Evolutionary conservation across 2,797 vertebrate species (phyloP).

Genomic region (Platalea minor): DNA sequence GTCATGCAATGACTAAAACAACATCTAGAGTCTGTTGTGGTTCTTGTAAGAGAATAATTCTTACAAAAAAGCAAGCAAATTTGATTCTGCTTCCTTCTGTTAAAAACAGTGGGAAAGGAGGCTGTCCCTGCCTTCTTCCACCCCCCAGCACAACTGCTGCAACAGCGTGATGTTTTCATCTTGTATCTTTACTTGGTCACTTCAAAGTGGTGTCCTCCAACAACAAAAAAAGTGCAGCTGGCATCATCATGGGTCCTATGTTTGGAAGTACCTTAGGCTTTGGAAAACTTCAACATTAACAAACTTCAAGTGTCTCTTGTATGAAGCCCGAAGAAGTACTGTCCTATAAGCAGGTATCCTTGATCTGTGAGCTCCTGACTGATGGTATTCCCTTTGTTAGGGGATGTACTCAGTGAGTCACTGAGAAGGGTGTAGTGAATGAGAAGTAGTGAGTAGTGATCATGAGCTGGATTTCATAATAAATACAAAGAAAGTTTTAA

Average conservation of each 20-base stretch:
- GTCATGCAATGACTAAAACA: not conserved
- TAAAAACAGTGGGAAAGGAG: not conserved
- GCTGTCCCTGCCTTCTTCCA: not conserved
- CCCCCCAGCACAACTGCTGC: not conserved
- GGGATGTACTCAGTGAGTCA: not conserved
- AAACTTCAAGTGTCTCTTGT: not conserved
- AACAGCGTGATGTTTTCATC: not conserved
- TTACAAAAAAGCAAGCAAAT: not conserved
- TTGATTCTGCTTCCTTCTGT: not conserved
- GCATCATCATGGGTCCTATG: not conserved
- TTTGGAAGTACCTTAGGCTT: not conserved
- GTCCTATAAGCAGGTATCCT: not conserved
- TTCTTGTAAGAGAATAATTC: not conserved
- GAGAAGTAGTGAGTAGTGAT: not conserved
- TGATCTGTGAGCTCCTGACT: not conserved
- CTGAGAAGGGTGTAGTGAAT: not conserved
- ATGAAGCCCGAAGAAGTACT: not conserved
- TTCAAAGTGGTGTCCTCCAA: not conserved
- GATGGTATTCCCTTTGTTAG: not conserved
- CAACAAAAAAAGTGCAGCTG: not conserved
- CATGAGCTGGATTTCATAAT: not conserved
- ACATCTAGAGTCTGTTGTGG: not conserved
- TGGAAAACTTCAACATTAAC: not conserved
- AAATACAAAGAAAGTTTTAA: not conserved
- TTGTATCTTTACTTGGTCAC: not conserved